Evolutionary conservation across 1,140 invertebrate genomes (phyloP).

Genomic region (Tenebrio molitor): DNA sequence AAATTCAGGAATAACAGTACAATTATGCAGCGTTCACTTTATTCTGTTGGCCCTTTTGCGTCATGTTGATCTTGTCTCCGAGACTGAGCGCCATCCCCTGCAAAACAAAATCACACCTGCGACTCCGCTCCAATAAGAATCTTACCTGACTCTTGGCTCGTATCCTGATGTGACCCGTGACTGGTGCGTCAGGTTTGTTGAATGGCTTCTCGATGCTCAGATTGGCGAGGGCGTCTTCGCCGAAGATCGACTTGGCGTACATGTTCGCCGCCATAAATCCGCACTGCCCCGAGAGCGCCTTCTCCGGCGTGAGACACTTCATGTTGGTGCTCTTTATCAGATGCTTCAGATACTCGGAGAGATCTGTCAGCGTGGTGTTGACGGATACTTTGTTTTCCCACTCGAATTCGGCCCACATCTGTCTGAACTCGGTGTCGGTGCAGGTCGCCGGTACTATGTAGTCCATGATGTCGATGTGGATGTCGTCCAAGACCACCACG

Average conservation of each 20-base stretch:
- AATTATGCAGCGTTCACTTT: constrained; percentile 71
- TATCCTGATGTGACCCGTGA: constrained; percentile 97
- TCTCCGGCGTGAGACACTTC: constrained; percentile 98
- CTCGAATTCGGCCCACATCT: constrained; percentile 99
- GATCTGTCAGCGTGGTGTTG: constrained; percentile 93
- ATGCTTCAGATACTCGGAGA: constrained; percentile 94
- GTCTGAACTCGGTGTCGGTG: constrained; percentile 95
- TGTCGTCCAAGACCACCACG: constrained; percentile 98
- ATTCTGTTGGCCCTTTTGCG: constrained; percentile 80
- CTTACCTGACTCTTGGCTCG: constrained; percentile 96
- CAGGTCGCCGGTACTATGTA: constrained; percentile 98
- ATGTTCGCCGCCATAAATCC: constrained; percentile 99
- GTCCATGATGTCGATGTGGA: constrained; percentile 99
- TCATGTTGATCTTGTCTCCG: constrained; percentile 96
- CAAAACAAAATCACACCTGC: constrained; percentile 54
- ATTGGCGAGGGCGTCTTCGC: constrained; percentile 98
- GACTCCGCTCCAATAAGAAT: background rate
- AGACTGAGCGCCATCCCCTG: constrained; percentile 97
- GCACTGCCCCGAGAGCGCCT: constrained; percentile 95
- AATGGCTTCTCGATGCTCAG: constrained; percentile 97
- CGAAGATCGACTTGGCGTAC: constrained; percentile 99
- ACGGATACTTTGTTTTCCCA: constrained; percentile 99
- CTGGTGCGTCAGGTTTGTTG: constrained; percentile 87
- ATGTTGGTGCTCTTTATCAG: constrained; percentile 97
- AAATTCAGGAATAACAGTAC: constrained; percentile 25